Evolutionary conservation across 23 tunicate genomes (phyloP).

Genomic region (Corella eumyota): DNA sequence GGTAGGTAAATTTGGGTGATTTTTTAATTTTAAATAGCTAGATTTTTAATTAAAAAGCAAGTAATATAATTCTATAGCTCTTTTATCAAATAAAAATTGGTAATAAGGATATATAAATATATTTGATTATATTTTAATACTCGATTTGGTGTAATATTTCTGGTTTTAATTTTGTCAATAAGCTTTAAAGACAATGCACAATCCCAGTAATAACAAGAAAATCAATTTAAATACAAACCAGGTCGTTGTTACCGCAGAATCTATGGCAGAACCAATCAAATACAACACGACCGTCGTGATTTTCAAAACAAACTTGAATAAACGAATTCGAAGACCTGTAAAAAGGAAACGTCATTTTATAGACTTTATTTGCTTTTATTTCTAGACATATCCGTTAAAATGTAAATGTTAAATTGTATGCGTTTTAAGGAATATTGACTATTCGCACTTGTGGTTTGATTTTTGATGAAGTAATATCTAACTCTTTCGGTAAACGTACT

Average conservation of each 20-base stretch:
- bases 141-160: too few relatives aligned
- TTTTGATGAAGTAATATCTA: slow-evolving; percentile 65
- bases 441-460: slow-evolving; percentile 66
- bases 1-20: too few relatives aligned
- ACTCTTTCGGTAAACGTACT: slow-evolving; percentile 67
- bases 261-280: slow-evolving; percentile 35
- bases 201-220: neutral
- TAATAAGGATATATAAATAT: too few relatives aligned
- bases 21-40: too few relatives aligned
- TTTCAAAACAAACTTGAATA: slow-evolving; percentile 43
- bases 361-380: neutral
- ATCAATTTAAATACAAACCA: slow-evolving; percentile 11
- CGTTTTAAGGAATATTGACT: neutral
- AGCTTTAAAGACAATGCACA: too few relatives aligned
- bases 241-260: slow-evolving; percentile 11
- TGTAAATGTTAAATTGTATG: neutral
- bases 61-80: too few relatives aligned
- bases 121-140: too few relatives aligned
- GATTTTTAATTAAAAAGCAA: too few relatives aligned
- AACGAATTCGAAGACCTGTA: slow-evolving; percentile 70
- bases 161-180: too few relatives aligned
- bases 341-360: neutral
- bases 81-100: too few relatives aligned
- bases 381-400: neutral
- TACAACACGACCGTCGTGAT: slow-evolving; percentile 51